Base-by-base conservation (phyloP, 1,140 invertebrate species). In the Homalodisca vitripennis region DNA sequence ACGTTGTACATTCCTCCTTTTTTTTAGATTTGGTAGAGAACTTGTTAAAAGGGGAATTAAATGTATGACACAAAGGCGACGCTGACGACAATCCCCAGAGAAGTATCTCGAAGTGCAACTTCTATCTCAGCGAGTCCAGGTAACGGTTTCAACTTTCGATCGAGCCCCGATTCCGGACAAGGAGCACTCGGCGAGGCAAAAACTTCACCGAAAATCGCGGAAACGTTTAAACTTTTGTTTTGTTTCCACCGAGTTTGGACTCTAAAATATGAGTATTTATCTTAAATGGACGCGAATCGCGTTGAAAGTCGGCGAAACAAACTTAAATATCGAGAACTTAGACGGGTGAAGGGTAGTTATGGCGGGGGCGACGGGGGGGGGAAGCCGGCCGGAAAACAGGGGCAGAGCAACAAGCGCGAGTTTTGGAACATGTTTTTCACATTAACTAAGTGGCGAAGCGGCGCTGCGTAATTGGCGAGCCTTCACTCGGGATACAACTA, bases 371-470 rank as follows among this genome's bases (percentile, higher is more conserved):
- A 14, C 2, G 55, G 6, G 24, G 24, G 2, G 55, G 2, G 55
- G 24, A 26, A 24, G 24, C 22, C 2, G 55, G 55, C 6, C 17
- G 34, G 29, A 63, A 63, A 63, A n/a, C n/a, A n/a, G n/a, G n/a
- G n/a, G n/a, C n/a, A n/a, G n/a, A 63, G 60, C 60, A 63, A 63
- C 60, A 63, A 63, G 60, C 10, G 46, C 20, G 13, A 2, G 46
- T 14, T 41, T 41, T 17, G 46, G 46, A 67, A 67, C 65, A 67
- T 67, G 65, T 67, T 67, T 67, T 67, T 67, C 65, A 53, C 65
- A 67, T 67, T 67, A 67, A 67, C 65, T 67, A 67, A 67, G 65
- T 67, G 65, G 55, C 27, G 55, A 60, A 24, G 55, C 65, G 65
- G 34, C 51, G 34, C 6, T 41, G 34, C 34, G 34, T 41, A 10